Percentiles rank a stretch among this genome's conserved stretches.
These are phyloP conservation scores for Harpalus rufipes DNA, from an alignment of 2,888 invertebrate species.

Conservation along the genomic window DNA sequence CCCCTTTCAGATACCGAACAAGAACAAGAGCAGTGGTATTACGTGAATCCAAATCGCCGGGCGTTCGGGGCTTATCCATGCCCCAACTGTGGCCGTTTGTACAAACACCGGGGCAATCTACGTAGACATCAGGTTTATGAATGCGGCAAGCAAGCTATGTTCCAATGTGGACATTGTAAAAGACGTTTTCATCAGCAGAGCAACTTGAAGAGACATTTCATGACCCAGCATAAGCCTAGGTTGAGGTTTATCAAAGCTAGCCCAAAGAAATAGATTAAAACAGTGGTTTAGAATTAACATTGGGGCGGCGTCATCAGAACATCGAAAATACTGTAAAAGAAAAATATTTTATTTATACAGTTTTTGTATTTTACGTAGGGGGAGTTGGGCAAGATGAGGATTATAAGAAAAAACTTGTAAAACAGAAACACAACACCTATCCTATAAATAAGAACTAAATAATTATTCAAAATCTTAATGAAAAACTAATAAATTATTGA, in stretches of 20 bases:
- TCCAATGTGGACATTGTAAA: slow-evolving; percentile 83
- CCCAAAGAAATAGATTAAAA: neutral
- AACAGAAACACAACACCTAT: no score
- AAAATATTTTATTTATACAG: no score
- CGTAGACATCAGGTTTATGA: slow-evolving; percentile 87
- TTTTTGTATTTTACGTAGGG: no score
- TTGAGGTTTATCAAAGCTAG: neutral
- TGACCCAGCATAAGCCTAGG: slow-evolving; percentile 71
- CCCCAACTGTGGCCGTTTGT: slow-evolving; percentile 88
- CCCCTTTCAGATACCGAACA: slow-evolving; percentile 23
- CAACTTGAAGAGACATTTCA: slow-evolving; percentile 77
- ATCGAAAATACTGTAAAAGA: no score
- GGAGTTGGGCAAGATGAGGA: no score
- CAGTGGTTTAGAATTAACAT: no score
- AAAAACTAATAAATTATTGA: no score
- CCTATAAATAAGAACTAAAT: no score
- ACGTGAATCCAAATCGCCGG: slow-evolving; percentile 1
- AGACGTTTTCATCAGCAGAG: slow-evolving; percentile 80
- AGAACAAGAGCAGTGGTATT: slow-evolving; percentile 9
- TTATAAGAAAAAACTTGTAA: no score
- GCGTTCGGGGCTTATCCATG: slow-evolving; percentile 76
- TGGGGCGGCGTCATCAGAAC: no score
- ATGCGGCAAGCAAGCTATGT: slow-evolving; percentile 83
- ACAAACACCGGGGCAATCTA: slow-evolving; percentile 89
- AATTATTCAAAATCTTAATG: no score